Percentiles rank a stretch among this genome's conserved stretches.
These are phyloP conservation scores for Streblospio benedicti DNA, from an alignment of 1,140 invertebrate species.

Conservation along the genomic window DNA sequence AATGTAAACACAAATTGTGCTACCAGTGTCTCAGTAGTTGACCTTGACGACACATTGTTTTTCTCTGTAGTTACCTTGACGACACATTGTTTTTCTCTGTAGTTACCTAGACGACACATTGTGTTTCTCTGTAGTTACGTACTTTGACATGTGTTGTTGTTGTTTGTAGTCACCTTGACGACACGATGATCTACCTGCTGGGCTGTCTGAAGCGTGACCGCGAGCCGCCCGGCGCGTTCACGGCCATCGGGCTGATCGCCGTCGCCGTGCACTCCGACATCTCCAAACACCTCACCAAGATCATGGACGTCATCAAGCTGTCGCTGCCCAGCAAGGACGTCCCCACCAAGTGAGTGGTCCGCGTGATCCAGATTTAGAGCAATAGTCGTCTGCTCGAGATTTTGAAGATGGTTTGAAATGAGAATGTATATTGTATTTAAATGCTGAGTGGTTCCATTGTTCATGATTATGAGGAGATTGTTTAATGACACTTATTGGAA, in stretches of 20 bases:
- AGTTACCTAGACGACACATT: too few species aligned
- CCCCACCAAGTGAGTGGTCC: constrained; percentile 28
- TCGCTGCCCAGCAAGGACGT: constrained; percentile 66
- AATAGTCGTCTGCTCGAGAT: not conserved
- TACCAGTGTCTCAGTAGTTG: too few species aligned
- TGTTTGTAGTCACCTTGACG: constrained; percentile 67
- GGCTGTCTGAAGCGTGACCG: constrained; percentile 61
- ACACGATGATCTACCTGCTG: constrained; percentile 70
- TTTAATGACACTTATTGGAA: not conserved
- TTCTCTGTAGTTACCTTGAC: too few species aligned
- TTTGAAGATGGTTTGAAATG: not conserved
- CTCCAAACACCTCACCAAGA: constrained; percentile 66
- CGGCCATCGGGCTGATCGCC: constrained; percentile 79
- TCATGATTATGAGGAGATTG: not conserved
- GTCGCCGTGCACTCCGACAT: constrained; percentile 64
- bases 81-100: constrained; percentile 67
- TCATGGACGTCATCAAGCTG: constrained; percentile 76
- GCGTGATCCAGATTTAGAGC: not conserved
- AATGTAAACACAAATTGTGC: too few species aligned
- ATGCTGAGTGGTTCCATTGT: not conserved
- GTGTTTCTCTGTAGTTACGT: too few species aligned
- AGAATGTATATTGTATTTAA: not conserved
- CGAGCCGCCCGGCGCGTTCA: constrained; percentile 75
- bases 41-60: too few species aligned
- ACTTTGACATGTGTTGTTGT: too few species aligned